Evolutionary conservation across 64 coral and sea anemone species (phyloP).

Genomic region (Orbicella faveolata): DNA sequence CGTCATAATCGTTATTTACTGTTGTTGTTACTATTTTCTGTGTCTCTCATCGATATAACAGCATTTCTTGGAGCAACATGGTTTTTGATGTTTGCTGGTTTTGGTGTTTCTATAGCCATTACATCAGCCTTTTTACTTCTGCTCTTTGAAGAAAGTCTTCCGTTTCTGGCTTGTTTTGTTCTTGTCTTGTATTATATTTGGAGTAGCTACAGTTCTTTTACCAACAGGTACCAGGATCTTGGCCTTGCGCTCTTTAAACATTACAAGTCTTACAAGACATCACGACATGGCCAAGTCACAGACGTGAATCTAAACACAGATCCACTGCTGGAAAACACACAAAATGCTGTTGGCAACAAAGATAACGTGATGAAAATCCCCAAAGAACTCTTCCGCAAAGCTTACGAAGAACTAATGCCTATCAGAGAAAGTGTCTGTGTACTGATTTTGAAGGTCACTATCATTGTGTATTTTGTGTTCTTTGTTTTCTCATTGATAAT

Average conservation of each 20-base stretch:
- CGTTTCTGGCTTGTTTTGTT: background rate
- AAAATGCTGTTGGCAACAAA: background rate
- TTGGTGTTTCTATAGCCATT: background rate
- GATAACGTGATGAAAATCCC: background rate
- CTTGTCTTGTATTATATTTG: background rate
- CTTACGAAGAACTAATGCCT: background rate
- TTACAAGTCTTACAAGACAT: background rate
- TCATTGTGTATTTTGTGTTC: background rate
- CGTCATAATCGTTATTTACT: too few species aligned
- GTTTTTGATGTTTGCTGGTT: background rate
- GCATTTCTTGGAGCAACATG: background rate
- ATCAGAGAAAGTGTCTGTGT: background rate
- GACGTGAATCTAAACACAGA: background rate
- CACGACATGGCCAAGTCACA: background rate
- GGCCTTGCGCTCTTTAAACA: background rate
- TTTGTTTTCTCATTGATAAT: background rate
- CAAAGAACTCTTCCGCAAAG: slow-evolving; percentile 1
- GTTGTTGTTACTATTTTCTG: too few species aligned
- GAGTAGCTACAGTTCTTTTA: slow-evolving; percentile 27
- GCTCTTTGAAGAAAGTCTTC: background rate
- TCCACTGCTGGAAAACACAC: background rate
- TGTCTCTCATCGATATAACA: too few species aligned
- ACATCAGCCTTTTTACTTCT: background rate
- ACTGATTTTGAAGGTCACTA: background rate
- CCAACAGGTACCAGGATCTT: slow-evolving; percentile 9